Evolutionary conservation across 1,140 invertebrate genomes (phyloP), one percentile per base, ranked within the genome.

Genomic region (Aphelenchoides fujianensis): DNA sequence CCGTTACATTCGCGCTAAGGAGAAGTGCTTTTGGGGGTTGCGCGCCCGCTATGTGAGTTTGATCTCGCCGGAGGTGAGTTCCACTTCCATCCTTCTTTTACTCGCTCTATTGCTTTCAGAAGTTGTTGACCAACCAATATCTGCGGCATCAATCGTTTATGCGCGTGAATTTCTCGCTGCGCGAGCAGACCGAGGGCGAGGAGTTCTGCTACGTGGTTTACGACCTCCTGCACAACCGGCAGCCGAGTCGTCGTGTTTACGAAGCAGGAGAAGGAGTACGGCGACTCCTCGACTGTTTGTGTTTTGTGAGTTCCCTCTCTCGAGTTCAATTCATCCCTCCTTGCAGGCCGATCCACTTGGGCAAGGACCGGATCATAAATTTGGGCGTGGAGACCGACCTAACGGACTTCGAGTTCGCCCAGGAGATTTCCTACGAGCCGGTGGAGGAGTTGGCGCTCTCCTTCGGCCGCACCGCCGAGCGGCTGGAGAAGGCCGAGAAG

Each of bases 281-380:
- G 55, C 23, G 55, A 59, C 28, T 7, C 5, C 5, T 5, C 34
- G 7, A 59, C 23, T 59, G 55, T 59, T 59, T 7, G 7, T 59
- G 55, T 59, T 5, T 19, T 59, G 55, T 59, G 34, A 59, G 55
- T 59, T 59, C 5, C 34, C 19, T 59, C 55, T 23, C 55, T 7
- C 23, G 5, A 59, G 5, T 19, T 59, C 55, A 16, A 27, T 7
- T 19, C 5, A 59, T 5, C 23, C 34, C 7, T 59, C 34, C 27
- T 59, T 59, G 28, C 34, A 59, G 55, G 28, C 55, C 55, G 5
- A 19, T 59, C 5, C 55, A 23, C 34, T 5, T 59, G 55, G 5
- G 5, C 5, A 19, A 59, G 7, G 27, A 19, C 5, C 28, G 34
- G 34, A 59, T 23, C 7, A 7, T 59, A 19, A 59, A 59, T 23